These are phyloP conservation scores for Drosophila mimetica DNA, from an alignment of 2,888 invertebrate species.

Conservation along the genomic window DNA sequence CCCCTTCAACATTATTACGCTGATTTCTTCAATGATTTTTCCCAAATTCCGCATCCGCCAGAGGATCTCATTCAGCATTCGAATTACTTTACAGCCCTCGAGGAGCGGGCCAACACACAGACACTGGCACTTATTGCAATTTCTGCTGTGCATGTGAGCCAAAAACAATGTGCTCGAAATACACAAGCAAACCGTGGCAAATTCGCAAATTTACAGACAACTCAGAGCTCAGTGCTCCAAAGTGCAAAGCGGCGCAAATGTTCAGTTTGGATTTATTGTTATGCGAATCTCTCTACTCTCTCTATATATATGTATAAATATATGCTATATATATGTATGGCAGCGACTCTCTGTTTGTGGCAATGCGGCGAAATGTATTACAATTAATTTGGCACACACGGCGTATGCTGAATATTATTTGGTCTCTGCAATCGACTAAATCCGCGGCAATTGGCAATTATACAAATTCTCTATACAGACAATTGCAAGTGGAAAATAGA, in stretches of 20 bases:
- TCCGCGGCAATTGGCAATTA: constrained; percentile 80
- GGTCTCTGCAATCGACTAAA: constrained; percentile 70
- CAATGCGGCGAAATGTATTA: constrained; percentile 59
- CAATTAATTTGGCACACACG: constrained; percentile 79
- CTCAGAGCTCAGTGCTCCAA: constrained; percentile 27
- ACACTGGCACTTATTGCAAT: constrained; percentile 36
- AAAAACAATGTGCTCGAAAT: constrained; percentile 40
- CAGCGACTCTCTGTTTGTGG: constrained; percentile 45
- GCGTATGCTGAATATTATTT: constrained; percentile 55
- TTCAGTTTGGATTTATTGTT: constrained; percentile 69
- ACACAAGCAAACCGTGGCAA: constrained; percentile 18
- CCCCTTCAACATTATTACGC: not conserved
- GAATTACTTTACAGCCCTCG: constrained; percentile 31
- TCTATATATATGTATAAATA: constrained; percentile 1
- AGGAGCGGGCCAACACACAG: not conserved
- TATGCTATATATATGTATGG: constrained; percentile 16
- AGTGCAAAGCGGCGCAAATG: constrained; percentile 52
- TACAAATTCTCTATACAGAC: constrained; percentile 75
- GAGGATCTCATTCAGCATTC: constrained; percentile 18
- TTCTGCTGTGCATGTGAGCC: constrained; percentile 39
- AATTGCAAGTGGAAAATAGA: constrained; percentile 65
- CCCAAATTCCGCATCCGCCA: constrained; percentile 7
- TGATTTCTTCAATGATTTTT: constrained; percentile 12
- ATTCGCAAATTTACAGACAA: constrained; percentile 61
- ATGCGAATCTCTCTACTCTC: constrained; percentile 42